These are phyloP conservation scores for Chelonus insularis DNA, from an alignment of 1,140 invertebrate species.

Conservation along the genomic window DNA sequence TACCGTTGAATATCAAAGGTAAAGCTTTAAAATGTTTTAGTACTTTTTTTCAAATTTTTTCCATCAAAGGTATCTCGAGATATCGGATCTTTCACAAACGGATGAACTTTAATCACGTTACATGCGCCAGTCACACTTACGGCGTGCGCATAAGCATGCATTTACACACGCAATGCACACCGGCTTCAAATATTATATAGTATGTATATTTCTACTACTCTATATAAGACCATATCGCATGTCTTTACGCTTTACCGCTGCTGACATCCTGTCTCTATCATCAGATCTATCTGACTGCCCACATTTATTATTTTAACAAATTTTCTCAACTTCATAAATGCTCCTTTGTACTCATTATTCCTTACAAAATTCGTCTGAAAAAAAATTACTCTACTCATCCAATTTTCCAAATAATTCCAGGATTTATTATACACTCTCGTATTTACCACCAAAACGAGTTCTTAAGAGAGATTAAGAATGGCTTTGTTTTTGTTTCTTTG, in stretches of 20 bases:
- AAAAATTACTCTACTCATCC: too few relatives aligned
- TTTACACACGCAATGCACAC: slow-evolving; percentile 24
- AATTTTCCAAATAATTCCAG: too few relatives aligned
- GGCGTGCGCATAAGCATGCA: slow-evolving; percentile 39
- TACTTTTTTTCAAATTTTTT: slow-evolving; percentile 1
- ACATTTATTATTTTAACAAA: neutral
- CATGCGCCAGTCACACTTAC: slow-evolving; percentile 52
- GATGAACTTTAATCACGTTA: slow-evolving; percentile 40
- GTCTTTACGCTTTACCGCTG: slow-evolving; percentile 39
- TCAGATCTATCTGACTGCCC: neutral
- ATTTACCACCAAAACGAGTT: too few relatives aligned
- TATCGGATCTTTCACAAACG: neutral
- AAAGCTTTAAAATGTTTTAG: slow-evolving; percentile 4
- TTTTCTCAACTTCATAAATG: neutral
- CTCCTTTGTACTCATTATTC: too few relatives aligned
- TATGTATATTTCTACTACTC: slow-evolving; percentile 29
- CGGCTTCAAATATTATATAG: slow-evolving; percentile 30
- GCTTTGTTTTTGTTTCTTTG: too few relatives aligned
- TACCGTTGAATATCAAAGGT: neutral
- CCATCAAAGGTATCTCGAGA: neutral
- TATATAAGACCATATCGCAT: slow-evolving; percentile 23
- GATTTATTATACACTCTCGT: too few relatives aligned
- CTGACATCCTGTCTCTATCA: neutral
- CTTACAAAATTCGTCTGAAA: too few relatives aligned
- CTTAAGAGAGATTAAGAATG: too few relatives aligned